phyloP scores from a whole-genome alignment of 2,888 invertebrate species.

The Tipula lateralis region DNA sequence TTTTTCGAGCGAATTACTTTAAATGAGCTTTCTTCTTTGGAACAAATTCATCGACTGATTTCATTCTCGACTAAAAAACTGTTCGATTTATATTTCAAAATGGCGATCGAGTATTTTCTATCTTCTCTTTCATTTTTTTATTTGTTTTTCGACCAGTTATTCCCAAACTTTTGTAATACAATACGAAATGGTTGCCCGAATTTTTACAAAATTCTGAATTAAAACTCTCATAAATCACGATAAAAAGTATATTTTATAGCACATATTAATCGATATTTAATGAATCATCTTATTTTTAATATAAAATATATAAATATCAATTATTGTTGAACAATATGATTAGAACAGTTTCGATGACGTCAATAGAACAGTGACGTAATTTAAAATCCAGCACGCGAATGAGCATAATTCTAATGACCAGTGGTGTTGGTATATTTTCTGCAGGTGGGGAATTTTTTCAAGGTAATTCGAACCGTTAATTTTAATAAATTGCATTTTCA shows the following conservation, averaged over 20 bases:
- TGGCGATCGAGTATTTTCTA: background rate
- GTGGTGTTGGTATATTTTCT: background rate
- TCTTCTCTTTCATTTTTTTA: background rate
- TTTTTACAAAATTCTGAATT: background rate
- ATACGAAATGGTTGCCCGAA: background rate
- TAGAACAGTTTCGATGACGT: background rate
- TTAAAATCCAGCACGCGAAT: background rate
- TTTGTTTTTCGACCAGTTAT: background rate
- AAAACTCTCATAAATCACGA: background rate
- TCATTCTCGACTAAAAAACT: background rate
- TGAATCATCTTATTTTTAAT: background rate
- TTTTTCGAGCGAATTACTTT: background rate
- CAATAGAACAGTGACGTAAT: background rate
- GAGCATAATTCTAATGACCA: background rate
- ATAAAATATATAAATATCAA: no score
- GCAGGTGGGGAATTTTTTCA: background rate
- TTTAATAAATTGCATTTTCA: background rate
- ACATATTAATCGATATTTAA: background rate
- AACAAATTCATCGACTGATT: background rate
- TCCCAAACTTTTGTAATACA: background rate
- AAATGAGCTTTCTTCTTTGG: background rate
- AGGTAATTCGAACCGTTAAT: background rate
- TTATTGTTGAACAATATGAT: no score
- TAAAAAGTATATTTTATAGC: background rate
- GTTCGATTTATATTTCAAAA: conserved; percentile 5